Percentiles rank a stretch among this genome's conserved stretches.
Conservation (phyloP, 35 echinoderm and acorn worm genomes). For the Anneissia japonica region DNA sequence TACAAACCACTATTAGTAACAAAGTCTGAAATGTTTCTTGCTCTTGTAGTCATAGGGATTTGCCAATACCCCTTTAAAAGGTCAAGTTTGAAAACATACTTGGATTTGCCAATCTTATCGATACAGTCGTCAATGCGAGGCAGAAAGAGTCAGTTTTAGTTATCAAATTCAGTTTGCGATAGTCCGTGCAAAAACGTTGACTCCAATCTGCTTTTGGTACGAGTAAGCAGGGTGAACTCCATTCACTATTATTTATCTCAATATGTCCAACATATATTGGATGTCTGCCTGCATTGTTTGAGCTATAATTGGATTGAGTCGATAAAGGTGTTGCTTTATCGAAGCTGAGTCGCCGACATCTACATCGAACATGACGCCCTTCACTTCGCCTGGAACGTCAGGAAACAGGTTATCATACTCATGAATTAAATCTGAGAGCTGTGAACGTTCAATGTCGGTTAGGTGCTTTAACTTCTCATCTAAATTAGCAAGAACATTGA, state of each 20-base stretch:
- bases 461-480: too few relatives aligned
- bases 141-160: background rate
- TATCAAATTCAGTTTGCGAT: background rate
- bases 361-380: background rate
- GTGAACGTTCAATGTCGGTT: too few relatives aligned
- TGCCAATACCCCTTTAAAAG: conserved; percentile 44
- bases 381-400: background rate
- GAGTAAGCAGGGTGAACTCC: too few relatives aligned
- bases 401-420: background rate
- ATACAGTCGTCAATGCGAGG: conserved; percentile 28
- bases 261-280: too few relatives aligned
- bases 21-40: conserved; percentile 39
- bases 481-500: too few relatives aligned
- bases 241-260: too few relatives aligned
- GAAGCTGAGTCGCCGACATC: conserved; percentile 33
- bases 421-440: background rate
- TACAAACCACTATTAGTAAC: conserved; percentile 37
- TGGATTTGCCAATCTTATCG: conserved; percentile 9
- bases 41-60: conserved; percentile 26
- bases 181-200: background rate
- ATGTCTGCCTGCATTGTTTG: background rate
- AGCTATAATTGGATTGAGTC: conserved; percentile 43
- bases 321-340: conserved; percentile 54
- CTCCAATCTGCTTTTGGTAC: too few relatives aligned
- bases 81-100: conserved; percentile 39